These are phyloP conservation scores for Acanthurus lineatus DNA, from an alignment of 2,797 vertebrate genomes.

Conservation along the genomic window DNA sequence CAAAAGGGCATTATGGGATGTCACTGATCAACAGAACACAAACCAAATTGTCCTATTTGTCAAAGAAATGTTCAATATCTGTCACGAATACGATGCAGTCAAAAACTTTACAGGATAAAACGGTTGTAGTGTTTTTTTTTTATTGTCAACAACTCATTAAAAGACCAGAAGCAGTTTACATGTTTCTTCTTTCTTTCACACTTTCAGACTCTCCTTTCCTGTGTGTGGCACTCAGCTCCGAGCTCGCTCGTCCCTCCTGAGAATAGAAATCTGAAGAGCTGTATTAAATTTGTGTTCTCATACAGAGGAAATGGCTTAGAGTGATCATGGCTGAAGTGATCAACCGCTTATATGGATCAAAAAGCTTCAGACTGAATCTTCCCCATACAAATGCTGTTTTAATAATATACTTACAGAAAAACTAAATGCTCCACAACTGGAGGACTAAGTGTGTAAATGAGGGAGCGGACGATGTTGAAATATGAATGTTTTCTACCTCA, in stretches of 20 bases:
- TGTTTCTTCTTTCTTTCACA: background rate
- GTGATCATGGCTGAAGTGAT: no score
- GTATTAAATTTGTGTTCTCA: background rate
- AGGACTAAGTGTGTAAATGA: no score
- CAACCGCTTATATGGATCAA: no score
- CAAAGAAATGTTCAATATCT: background rate
- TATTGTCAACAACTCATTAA: background rate
- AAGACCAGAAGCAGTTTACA: background rate
- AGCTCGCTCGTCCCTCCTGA: background rate
- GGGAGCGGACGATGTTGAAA: no score
- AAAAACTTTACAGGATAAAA: background rate
- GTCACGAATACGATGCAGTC: background rate
- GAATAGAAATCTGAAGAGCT: background rate
- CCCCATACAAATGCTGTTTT: no score
- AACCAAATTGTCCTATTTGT: conserved; percentile 37
- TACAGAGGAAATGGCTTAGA: no score
- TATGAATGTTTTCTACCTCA: no score
- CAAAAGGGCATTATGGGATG: conserved; percentile 46
- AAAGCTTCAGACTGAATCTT: no score
- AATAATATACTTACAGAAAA: no score
- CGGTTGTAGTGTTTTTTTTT: background rate
- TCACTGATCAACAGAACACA: conserved; percentile 11
- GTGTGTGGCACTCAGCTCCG: background rate
- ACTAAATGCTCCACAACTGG: no score
- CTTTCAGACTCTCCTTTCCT: background rate